Base-by-base conservation (phyloP, 2,797 vertebrate genomes). In the Cheirogaleus major region DNA sequence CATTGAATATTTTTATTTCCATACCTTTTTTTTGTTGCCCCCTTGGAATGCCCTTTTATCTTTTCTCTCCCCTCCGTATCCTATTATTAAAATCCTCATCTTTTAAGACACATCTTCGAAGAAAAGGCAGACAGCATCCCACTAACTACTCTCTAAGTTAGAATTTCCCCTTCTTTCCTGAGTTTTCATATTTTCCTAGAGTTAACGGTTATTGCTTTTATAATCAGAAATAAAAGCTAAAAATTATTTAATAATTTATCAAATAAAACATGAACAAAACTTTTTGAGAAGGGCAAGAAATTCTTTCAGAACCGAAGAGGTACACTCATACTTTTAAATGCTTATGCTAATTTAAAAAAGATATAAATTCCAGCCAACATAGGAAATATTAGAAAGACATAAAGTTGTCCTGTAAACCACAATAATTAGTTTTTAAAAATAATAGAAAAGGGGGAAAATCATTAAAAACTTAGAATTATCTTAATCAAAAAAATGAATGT, bases 301-400 rank as follows among this genome's bases (percentile, higher is more conserved):
- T 79, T 95, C 48, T 69, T 96, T 92, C 35, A 92, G 83, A 89
- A 93, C 13, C 41, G 91, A 93, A 88, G 41, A 76, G 18, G 52
- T 43, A 14, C 12, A 88, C 32, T 61, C 43, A n/a, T 69, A 59
- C 38, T 7, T 93, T 65, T 63, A 94, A 89, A 86, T 75, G 67
- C 8, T 81, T 95, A 72, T 20, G 35, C 20, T 67, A 48, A 38
- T 38, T 63, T 48, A 5, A 57, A 89, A 48, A 61, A 35, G 32
- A 48, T 23, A 30, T 32, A 65, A 88, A 85, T 89, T 87, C 63
- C 17, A 93, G 32, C 8, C n/a, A 83, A 75, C 8, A 20, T 38
- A 91, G 48, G 32, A 93, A 82, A 50, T 41, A 75, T 43, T 65
- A 72, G 83, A 22, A 91, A 67, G 23, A 92, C 25, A 81, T 11